These are phyloP conservation scores for Microplitis deprimator DNA, from an alignment of 2,888 invertebrate genomes.

Conservation along the genomic window DNA sequence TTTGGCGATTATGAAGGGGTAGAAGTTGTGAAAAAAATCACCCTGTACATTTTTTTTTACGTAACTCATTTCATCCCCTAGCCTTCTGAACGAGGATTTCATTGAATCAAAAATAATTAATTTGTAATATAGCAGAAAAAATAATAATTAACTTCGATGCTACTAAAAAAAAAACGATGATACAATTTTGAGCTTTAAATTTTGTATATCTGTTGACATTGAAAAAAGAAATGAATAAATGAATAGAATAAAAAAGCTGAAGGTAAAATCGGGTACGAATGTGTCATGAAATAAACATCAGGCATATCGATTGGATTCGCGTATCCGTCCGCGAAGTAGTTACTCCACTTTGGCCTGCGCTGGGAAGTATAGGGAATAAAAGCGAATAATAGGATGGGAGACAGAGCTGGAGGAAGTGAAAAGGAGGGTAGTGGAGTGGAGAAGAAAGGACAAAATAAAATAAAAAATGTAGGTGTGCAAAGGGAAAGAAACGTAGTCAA, in stretches of 20 bases:
- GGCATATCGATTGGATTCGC: constrained; percentile 53
- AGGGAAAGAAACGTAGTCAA: constrained; percentile 47
- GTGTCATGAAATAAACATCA: constrained; percentile 60
- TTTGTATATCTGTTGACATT: not conserved
- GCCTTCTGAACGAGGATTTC: too few relatives aligned
- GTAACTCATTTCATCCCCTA: too few relatives aligned
- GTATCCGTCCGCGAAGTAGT: constrained; percentile 52
- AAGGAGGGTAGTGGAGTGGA: constrained; percentile 23
- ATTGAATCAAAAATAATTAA: too few relatives aligned
- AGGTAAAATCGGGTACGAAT: constrained; percentile 42
- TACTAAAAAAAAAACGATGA: too few relatives aligned
- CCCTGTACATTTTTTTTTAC: too few relatives aligned
- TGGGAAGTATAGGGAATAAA: not conserved
- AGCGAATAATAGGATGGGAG: constrained; percentile 19
- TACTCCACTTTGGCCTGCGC: constrained; percentile 48
- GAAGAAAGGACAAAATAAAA: constrained; percentile 13
- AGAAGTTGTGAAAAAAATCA: too few relatives aligned
- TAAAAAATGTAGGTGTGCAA: not conserved
- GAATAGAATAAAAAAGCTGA: constrained; percentile 5
- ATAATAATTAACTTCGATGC: too few relatives aligned
- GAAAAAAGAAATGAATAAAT: not conserved
- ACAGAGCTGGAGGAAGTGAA: constrained; percentile 4
- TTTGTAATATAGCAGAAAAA: too few relatives aligned
- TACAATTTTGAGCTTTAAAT: not conserved
- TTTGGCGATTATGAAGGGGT: too few relatives aligned